Evolutionary conservation across 92 coral and sea anemone species (phyloP).

Genomic region (Muricea muricata): DNA sequence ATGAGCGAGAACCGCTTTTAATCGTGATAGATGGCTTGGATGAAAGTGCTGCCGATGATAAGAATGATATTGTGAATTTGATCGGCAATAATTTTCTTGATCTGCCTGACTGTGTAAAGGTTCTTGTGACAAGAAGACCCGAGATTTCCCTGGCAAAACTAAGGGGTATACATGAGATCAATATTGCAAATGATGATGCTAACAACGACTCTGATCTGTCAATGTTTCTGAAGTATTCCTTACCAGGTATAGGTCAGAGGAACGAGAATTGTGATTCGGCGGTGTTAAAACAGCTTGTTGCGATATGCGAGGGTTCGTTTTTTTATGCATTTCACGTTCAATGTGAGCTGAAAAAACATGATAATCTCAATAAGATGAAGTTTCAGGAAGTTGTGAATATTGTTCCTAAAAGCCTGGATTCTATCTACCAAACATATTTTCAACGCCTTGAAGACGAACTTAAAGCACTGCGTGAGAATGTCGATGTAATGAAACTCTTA

Average conservation of each 20-base stretch:
- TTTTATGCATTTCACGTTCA: not conserved
- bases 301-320: not conserved
- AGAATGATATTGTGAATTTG: not conserved
- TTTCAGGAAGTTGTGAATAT: not conserved
- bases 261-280: not conserved
- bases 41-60: not conserved
- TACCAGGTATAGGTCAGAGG: not conserved
- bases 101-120: not conserved
- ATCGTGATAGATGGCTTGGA: constrained; percentile 8
- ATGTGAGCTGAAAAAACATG: not conserved
- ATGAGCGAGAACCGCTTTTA: not conserved
- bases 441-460: not conserved
- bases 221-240: not conserved
- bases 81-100: not conserved
- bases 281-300: not conserved
- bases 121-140: not conserved
- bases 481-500: not conserved
- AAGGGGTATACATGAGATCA: not conserved
- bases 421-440: not conserved
- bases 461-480: not conserved
- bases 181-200: not conserved
- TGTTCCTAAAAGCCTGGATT: not conserved
- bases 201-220: not conserved
- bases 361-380: not conserved
- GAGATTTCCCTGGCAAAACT: not conserved